Conservation (phyloP, 2,113 vertebrate genomes). For the Aldabrachelys gigantea region DNA sequence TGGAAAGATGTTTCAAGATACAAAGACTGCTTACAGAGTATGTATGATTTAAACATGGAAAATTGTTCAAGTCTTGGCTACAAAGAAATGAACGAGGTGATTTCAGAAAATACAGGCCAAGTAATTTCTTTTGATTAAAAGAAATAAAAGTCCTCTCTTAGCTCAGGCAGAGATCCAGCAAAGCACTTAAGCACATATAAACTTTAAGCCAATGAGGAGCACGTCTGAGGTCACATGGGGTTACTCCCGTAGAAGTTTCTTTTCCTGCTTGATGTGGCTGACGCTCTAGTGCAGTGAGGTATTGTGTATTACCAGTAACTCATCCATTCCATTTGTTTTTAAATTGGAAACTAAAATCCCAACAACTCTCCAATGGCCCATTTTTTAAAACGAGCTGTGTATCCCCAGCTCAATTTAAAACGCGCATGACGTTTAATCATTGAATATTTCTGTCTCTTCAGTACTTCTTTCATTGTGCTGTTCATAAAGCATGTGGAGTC, state of each 20-base stretch:
- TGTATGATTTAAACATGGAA: slow-evolving; percentile 19
- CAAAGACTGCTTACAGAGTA: neutral
- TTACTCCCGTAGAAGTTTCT: neutral
- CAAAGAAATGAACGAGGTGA: neutral
- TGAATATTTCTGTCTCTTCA: neutral
- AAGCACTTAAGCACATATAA: neutral
- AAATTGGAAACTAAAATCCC: neutral
- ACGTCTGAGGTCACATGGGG: neutral
- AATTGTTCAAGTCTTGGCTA: slow-evolving; percentile 30
- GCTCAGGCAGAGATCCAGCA: neutral
- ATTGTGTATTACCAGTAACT: neutral
- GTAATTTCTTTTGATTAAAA: neutral
- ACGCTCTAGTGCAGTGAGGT: neutral
- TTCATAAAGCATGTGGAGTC: rapidly evolving
- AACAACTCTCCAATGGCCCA: neutral
- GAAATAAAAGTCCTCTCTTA: neutral
- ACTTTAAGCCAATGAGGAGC: neutral
- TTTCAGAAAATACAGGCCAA: slow-evolving; percentile 17
- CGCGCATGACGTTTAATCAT: neutral
- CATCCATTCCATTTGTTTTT: neutral
- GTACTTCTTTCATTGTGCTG: neutral
- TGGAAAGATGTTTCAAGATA: neutral
- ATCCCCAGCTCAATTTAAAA: neutral
- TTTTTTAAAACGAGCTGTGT: neutral
- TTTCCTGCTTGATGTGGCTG: neutral